Conservation (phyloP, 2,888 invertebrate genomes). For the Epirrhoe tristata region DNA sequence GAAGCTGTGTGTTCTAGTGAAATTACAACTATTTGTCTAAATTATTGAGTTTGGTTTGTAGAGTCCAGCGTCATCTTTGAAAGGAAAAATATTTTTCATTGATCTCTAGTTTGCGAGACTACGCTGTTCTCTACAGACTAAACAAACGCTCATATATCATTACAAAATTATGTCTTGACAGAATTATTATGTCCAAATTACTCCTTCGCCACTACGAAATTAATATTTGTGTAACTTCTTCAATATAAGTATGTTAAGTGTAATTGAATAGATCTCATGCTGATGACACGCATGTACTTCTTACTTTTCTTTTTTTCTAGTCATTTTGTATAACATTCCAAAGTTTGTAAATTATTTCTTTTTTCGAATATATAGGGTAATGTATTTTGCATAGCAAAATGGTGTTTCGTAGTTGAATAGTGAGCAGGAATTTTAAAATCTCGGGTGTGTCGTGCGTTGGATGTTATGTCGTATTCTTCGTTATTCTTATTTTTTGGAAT, state of each 20-base stretch:
- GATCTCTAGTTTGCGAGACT: slow-evolving; percentile 45
- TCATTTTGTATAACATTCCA: slow-evolving; percentile 83
- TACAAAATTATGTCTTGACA: slow-evolving; percentile 49
- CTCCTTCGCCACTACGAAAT: slow-evolving; percentile 50
- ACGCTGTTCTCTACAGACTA: slow-evolving; percentile 54
- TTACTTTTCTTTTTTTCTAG: slow-evolving; percentile 73
- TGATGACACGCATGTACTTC: slow-evolving; percentile 58
- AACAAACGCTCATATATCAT: slow-evolving; percentile 42
- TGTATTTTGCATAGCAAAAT: slow-evolving; percentile 85
- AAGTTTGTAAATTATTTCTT: slow-evolving; percentile 72
- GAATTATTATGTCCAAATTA: slow-evolving; percentile 49
- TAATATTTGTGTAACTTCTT: slow-evolving; percentile 50
- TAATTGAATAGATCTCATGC: slow-evolving; percentile 68
- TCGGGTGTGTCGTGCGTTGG: slow-evolving; percentile 62
- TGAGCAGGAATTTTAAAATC: slow-evolving; percentile 61
- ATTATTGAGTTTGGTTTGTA: slow-evolving; percentile 50
- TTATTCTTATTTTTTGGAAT: slow-evolving; percentile 58
- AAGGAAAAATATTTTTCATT: slow-evolving; percentile 47
- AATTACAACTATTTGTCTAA: slow-evolving; percentile 63
- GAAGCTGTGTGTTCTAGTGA: slow-evolving; percentile 77
- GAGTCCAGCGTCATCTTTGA: slow-evolving; percentile 53
- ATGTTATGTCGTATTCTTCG: slow-evolving; percentile 58
- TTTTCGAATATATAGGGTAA: slow-evolving; percentile 72
- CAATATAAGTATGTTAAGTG: slow-evolving; percentile 49
- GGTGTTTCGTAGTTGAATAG: slow-evolving; percentile 74